Base-by-base conservation (phyloP, 2,888 invertebrate species). In the Magallana nippona region DNA sequence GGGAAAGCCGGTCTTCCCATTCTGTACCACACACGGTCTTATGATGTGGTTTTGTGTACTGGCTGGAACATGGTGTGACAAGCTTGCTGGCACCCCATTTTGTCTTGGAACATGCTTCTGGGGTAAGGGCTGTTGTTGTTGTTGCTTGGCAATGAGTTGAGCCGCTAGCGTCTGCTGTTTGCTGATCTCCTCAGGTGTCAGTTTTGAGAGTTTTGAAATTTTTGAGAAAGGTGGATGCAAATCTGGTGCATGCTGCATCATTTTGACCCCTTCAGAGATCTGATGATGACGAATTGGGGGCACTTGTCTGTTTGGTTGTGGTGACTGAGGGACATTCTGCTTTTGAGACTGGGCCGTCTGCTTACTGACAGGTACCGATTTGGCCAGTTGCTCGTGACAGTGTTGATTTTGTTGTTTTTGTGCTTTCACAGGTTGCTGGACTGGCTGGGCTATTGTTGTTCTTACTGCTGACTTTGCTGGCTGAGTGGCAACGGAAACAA, bases 261-360 rank as follows among this genome's bases (percentile, higher is more conserved):
- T 71, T 27, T 71, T 71, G 13, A 55, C 78, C 19, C 17, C 56
- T 78, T 78, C 56, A 11, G 78, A 22, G 55, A 55, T 55, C 79
- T 84, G 83, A 44, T 82, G 56, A 77, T 80, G 83, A 13, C 82
- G 84, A 77, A 78, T 82, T 27, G 55, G 44, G 32, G 78, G 27
- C 44, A 83, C 78, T 78, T 60, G 80, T 79, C 82, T 79, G 44
- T 19, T 62, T 55, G 32, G 81, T 44, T 84, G 84, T 57, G 81
- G 81, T 22, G 80, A 60, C 84, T 62, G 78, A 44, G 82, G 77
- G 78, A 84, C 83, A 82, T 79, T 44, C 79, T 86, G 81, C 78
- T 85, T 81, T 57, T 81, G 78, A 22, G 78, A 82, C 71, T 80
- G 79, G 27, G 79, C 58, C 44, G 82, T 81, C 81, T 83, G 86